phyloP scores from a whole-genome alignment of 30 jellyfish, hydroid and myxozoan genomes.

The Cassiopea andromeda region DNA sequence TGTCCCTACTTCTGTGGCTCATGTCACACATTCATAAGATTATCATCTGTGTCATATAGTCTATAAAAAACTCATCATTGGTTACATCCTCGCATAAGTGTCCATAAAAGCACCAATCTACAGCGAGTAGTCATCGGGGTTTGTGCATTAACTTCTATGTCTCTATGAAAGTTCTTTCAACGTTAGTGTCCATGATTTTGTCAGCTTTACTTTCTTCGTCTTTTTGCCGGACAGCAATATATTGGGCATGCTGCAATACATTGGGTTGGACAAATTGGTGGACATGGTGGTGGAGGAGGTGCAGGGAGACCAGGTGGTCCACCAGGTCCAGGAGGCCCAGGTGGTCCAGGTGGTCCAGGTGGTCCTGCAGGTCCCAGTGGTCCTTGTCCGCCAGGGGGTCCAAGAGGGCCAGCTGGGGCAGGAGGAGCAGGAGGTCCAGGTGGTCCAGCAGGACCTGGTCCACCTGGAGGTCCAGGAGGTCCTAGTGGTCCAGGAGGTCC shows the following conservation, averaged over 20 bases:
- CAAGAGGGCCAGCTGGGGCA: slow-evolving; percentile 79
- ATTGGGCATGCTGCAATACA: slow-evolving; percentile 92
- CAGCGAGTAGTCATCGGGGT: slow-evolving; percentile 63
- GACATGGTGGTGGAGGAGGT: slow-evolving; percentile 95
- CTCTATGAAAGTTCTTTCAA: slow-evolving; percentile 19
- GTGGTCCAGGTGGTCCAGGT: slow-evolving; percentile 82
- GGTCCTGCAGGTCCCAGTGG: slow-evolving; percentile 77
- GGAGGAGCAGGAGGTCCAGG: slow-evolving; percentile 77
- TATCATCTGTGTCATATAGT: slow-evolving; percentile 51
- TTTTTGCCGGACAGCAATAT: slow-evolving; percentile 90
- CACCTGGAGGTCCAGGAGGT: slow-evolving; percentile 78
- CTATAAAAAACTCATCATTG: slow-evolving; percentile 41
- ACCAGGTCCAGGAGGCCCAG: slow-evolving; percentile 85
- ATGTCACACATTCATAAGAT: slow-evolving; percentile 36
- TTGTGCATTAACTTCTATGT: slow-evolving; percentile 47
- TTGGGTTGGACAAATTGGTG: slow-evolving; percentile 80
- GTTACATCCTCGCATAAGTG: slow-evolving; percentile 72
- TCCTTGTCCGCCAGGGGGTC: slow-evolving; percentile 82
- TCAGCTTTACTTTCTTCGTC: slow-evolving; percentile 62
- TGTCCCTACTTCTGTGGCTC: slow-evolving; percentile 51
- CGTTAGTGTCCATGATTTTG: slow-evolving; percentile 51
- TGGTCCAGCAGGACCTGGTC: slow-evolving; percentile 61
- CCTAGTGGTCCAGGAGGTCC: slow-evolving; percentile 85
- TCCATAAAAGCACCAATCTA: slow-evolving; percentile 64
- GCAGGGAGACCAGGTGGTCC: slow-evolving; percentile 95